Percentiles rank a stretch among this genome's conserved stretches.
phyloP scores from a whole-genome alignment of 1,140 invertebrate species.

The Danaus melanippus region DNA sequence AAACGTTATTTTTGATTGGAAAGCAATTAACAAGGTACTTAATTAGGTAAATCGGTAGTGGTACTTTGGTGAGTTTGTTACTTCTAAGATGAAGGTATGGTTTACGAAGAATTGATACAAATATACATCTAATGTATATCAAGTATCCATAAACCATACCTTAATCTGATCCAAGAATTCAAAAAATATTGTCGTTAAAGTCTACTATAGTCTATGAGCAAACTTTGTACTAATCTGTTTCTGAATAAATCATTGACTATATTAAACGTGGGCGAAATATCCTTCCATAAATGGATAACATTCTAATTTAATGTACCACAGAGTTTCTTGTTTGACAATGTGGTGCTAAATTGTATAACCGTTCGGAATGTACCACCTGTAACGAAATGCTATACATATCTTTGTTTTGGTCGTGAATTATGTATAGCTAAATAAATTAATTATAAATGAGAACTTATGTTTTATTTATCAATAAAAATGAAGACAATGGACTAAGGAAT shows the following conservation, averaged over 20 bases:
- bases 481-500: conserved; percentile 49
- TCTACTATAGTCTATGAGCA: conserved; percentile 23
- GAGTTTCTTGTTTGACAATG: conserved; percentile 36
- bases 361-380: conserved; percentile 49
- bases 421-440: conserved; percentile 2
- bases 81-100: background rate
- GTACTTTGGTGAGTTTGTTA: conserved; percentile 7
- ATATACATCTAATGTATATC: background rate
- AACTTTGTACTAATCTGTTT: conserved; percentile 47
- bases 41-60: conserved; percentile 21
- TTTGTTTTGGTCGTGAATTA: background rate
- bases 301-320: conserved; percentile 39
- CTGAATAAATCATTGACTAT: conserved; percentile 53
- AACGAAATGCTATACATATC: conserved; percentile 19
- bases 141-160: background rate
- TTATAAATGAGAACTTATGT: no score
- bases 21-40: conserved; percentile 24
- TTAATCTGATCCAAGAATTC: no score
- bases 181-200: no score
- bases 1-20: conserved; percentile 21
- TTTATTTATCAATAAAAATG: conserved; percentile 1
- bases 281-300: conserved; percentile 34
- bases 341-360: conserved; percentile 34
- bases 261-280: conserved; percentile 57
- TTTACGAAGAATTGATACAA: conserved; percentile 1